Base-by-base conservation (phyloP, 2,888 invertebrate genomes). In the Zele albiditarsus region DNA sequence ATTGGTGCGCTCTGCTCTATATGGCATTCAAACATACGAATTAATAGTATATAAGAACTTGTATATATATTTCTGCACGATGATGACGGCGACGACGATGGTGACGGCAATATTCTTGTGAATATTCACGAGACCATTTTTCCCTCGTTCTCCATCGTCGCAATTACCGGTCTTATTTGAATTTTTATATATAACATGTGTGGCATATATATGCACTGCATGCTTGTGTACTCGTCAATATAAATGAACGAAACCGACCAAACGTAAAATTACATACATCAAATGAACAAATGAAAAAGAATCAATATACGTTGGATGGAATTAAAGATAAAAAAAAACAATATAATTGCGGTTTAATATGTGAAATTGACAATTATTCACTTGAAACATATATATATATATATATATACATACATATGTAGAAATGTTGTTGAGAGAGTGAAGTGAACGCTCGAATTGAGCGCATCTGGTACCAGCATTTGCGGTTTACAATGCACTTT, bases 401-500 rank as follows among this genome's bases (percentile, higher is more conserved):
- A 23, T 57, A 23, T 57, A 4, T 57, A 12, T 57, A 2, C 16
- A 6, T 53, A 3, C 27, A n/a, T 46, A 46, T 71, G 12, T 12
- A 25, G 25, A 2, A 57, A 58, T 58, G 16, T 14, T 16, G 60
- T 60, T 20, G 20, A 6, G 8, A 53, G 20, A 20, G 10, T 53
- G 8, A 53, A 53, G 53, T 53, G 53, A 53, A 53, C 53, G 60
- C 60, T 74, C 77, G 82, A 80, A 81, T 82, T 80, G 80, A 83
- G 8, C 20, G 81, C 83, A 84, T 84, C 84, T 84, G 84, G 83
- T 78, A 80, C 74, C 77, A 84, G 81, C 85, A 82, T 83, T 87
- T 84, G 82, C 84, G 83, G 85, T 84, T 82, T 84, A 84, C 86
- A 86, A 86, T 84, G 84, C 80, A 81, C 83, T 85, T 86, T 84